phyloP scores from a whole-genome alignment of 2,113 vertebrate genomes.

The Dipodomys merriami region DNA sequence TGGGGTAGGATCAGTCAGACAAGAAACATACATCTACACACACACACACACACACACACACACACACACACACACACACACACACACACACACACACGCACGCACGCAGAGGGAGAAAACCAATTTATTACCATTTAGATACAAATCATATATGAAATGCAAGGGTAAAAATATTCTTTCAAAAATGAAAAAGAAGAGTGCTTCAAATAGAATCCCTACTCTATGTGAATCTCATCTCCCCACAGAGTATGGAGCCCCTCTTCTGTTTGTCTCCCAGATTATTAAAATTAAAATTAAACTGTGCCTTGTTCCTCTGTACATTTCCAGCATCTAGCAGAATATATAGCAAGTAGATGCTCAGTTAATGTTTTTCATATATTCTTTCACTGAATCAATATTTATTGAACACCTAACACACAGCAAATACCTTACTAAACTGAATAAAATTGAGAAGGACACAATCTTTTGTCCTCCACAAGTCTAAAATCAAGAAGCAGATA shows the following conservation, averaged over 20 bases:
- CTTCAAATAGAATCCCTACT: neutral
- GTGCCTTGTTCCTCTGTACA: neutral
- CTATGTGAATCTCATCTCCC: neutral
- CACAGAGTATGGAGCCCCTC: neutral
- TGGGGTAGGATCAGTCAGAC: neutral
- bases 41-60: neutral
- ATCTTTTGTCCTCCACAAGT: neutral
- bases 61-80: neutral
- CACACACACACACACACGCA: neutral
- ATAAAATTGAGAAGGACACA: conserved; percentile 47
- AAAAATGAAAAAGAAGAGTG: neutral
- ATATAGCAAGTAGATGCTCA: neutral
- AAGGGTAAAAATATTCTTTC: neutral
- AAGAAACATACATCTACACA: neutral
- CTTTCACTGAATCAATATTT: neutral
- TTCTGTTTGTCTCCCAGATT: neutral
- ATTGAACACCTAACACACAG: neutral
- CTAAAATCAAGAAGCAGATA: conserved; percentile 6
- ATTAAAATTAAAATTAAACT: conserved; percentile 22
- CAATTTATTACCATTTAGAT: conserved; percentile 30
- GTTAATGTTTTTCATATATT: neutral
- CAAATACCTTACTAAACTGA: neutral
- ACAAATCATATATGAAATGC: conserved; percentile 13
- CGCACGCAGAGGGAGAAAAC: neutral
- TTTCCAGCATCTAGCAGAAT: neutral